Evolutionary conservation across 2,113 vertebrate species (phyloP).

Genomic region (Strigops habroptila): DNA sequence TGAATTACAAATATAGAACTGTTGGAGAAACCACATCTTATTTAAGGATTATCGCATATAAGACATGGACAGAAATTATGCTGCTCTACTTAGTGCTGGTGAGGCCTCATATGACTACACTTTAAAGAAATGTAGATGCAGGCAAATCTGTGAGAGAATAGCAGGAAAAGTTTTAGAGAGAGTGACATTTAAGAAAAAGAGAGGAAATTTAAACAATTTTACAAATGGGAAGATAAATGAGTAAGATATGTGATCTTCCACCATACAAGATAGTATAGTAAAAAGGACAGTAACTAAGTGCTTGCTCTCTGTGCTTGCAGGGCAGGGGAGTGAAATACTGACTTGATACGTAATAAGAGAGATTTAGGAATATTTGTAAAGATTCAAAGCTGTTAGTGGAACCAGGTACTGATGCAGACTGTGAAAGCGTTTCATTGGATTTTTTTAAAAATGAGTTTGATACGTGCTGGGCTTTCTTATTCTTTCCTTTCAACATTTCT

Average conservation of each 20-base stretch:
- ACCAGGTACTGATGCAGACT: not conserved
- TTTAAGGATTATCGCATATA: not conserved
- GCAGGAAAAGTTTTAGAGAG: not conserved
- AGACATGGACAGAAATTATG: not conserved
- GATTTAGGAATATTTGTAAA: not conserved
- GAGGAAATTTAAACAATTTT: not conserved
- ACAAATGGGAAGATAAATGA: not conserved
- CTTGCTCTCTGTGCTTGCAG: not conserved
- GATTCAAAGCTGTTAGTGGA: not conserved
- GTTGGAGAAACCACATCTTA: not conserved
- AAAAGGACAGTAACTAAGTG: not conserved
- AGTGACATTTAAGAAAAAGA: not conserved
- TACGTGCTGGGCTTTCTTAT: not conserved
- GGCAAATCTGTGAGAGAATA: not conserved
- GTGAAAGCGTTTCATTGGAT: not conserved
- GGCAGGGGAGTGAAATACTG: not conserved
- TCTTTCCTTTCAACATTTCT: not conserved
- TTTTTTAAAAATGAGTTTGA: not conserved
- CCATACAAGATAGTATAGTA: not conserved
- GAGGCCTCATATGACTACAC: not conserved
- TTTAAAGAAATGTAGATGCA: not conserved
- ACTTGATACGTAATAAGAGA: not conserved
- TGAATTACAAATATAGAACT: not conserved
- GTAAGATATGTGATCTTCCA: not conserved
- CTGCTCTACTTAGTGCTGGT: not conserved